Evolutionary conservation across 2,888 invertebrate genomes (phyloP).

Genomic region (Lypha dubia): DNA sequence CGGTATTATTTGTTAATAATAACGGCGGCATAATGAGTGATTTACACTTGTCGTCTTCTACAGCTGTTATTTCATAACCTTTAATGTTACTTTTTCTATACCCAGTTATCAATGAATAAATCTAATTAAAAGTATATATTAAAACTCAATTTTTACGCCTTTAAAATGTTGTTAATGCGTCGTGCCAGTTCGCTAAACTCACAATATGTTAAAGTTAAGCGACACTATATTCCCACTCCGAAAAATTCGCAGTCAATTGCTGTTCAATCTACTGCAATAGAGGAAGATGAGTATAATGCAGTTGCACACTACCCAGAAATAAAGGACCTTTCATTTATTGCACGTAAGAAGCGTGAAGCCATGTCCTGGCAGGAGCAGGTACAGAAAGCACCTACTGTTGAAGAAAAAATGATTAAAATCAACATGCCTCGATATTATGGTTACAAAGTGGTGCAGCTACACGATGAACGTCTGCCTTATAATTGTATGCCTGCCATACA

Average conservation of each 20-base stretch:
- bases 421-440: conserved; percentile 94
- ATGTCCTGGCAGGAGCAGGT: conserved; percentile 86
- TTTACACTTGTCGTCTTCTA: not conserved
- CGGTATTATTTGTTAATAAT: too few species aligned
- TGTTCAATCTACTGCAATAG: conserved; percentile 12
- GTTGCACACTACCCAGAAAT: conserved; percentile 79
- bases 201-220: conserved; percentile 8
- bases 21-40: not conserved
- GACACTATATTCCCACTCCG: conserved; percentile 28
- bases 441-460: conserved; percentile 86
- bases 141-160: not conserved
- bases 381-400: conserved; percentile 87
- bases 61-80: conserved; percentile 70
- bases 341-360: conserved; percentile 84
- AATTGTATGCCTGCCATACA: conserved; percentile 88
- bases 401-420: conserved; percentile 92
- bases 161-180: conserved; percentile 73
- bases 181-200: conserved; percentile 1
- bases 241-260: conserved; percentile 21
- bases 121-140: conserved; percentile 7
- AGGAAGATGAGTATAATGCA: conserved; percentile 75
- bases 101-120: not conserved
- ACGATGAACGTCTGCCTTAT: conserved; percentile 86
- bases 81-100: not conserved
- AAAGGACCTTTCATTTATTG: conserved; percentile 85